Evolutionary conservation across 1,140 invertebrate species (phyloP).

Genomic region (Drosophila kepulauana): DNA sequence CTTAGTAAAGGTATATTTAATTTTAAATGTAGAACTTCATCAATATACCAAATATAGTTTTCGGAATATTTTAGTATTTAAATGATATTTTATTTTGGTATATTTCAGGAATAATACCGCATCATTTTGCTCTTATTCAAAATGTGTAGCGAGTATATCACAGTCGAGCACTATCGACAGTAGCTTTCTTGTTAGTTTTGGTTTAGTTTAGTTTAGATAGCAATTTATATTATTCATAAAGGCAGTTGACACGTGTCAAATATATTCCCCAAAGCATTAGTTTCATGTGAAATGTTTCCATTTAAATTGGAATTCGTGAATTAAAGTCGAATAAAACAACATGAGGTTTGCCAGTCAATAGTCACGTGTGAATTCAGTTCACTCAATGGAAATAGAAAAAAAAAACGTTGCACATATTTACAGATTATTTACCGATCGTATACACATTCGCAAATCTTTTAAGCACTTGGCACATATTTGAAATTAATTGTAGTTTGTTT

Average conservation of each 20-base stretch:
- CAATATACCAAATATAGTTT: no score
- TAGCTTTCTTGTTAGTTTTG: no score
- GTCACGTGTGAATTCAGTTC: background rate
- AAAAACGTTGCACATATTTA: background rate
- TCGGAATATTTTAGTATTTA: no score
- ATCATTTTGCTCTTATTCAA: no score
- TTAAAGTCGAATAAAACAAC: conserved; percentile 1
- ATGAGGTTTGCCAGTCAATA: background rate
- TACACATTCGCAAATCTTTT: background rate
- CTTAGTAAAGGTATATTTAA: no score
- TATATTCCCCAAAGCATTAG: background rate
- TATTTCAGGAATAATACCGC: no score
- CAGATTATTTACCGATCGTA: conserved; percentile 1
- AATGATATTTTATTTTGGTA: no score
- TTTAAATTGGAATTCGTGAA: background rate
- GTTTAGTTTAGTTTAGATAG: background rate
- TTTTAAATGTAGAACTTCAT: no score
- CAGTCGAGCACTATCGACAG: no score
- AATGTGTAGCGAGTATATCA: no score
- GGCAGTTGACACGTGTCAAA: background rate
- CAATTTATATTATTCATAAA: conserved; percentile 5
- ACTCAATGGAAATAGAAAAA: background rate
- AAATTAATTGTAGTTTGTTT: background rate
- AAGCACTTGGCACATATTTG: background rate
- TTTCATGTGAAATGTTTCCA: conserved; percentile 5